Base-by-base conservation (phyloP, 1,140 invertebrate genomes). In the Zaprionus africanus region DNA sequence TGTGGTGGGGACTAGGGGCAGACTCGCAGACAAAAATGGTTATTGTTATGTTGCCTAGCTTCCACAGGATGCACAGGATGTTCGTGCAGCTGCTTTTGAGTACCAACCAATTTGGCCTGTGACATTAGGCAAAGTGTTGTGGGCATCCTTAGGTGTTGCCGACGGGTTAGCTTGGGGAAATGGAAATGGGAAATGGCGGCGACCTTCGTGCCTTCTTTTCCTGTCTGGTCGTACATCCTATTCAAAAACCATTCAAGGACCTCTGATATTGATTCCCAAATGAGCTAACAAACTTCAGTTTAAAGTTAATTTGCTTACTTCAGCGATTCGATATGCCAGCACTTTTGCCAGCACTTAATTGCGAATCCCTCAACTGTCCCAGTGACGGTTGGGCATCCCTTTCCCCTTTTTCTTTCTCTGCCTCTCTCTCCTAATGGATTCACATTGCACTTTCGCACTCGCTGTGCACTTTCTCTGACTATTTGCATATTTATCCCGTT, bases 41-140 rank as follows among this genome's bases (percentile, higher is more conserved):
- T 87, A 87, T 87, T 87, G 84, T 88, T 87, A 84, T 87, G 78
- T 84, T 79, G 68, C 53, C 72, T 53, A 69, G 70, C 76, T 53
- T 75, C 66, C 64, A 82, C 79, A 78, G 83, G 69, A 77, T 77
- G 74, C 74, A 72, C 69, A 66, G 62, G 74, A 77, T 87, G 73
- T 88, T 72, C 68, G 78, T 67, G 62, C 84, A 87, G 84, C 85
- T 88, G 83, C 61, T 69, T 69, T 68, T 62, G 53, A 68, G 74
- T 56, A 24, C 46, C 56, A 72, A 60, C 49, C 68, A 69, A 82
- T 86, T 87, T 80, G 73, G 73, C 68, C 62, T 72, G 62, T 72
- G 78, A 84, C 84, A 83, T 69, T 62, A 79, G 56, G 63, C 70
- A 78, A 68, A 82, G 71, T 61, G 81, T 58, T 60, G 38, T 49